Evolutionary conservation across 2,888 invertebrate genomes (phyloP).

Genomic region (Netelia virgata): DNA sequence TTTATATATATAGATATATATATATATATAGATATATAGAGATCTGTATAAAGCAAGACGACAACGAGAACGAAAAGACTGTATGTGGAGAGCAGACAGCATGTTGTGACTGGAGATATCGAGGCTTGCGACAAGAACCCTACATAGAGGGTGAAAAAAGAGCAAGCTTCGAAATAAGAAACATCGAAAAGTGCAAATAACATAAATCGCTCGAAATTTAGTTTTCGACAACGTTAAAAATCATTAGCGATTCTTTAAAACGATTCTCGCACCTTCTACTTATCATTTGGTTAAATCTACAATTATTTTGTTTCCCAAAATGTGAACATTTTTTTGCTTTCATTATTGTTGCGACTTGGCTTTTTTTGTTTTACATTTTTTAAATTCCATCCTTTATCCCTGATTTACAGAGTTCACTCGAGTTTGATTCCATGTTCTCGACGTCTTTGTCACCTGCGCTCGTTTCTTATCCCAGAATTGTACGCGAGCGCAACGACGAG

Average conservation of each 20-base stretch:
- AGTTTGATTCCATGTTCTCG: background rate
- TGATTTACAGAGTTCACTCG: too few species aligned
- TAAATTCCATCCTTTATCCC: too few species aligned
- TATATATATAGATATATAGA: background rate
- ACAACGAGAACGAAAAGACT: background rate
- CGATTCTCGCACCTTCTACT: too few species aligned
- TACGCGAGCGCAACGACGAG: background rate
- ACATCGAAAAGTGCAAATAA: too few species aligned
- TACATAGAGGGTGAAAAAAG: background rate
- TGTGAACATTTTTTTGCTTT: too few species aligned
- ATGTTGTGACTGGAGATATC: background rate
- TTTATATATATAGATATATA: constrained; percentile 1
- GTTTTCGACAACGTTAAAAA: too few species aligned
- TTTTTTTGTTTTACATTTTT: too few species aligned
- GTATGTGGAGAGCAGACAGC: background rate
- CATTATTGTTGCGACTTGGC: too few species aligned
- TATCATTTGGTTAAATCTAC: background rate
- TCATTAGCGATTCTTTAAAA: too few species aligned
- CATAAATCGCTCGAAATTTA: too few species aligned
- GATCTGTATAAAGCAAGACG: background rate
- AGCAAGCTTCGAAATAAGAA: background rate
- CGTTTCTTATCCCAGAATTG: constrained; percentile 33
- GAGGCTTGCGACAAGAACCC: background rate
- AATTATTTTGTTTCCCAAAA: too few species aligned
- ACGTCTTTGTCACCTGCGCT: constrained; percentile 45